Evolutionary conservation across 2,888 invertebrate species (phyloP).

Genomic region (Synanthedon myopaeformis): DNA sequence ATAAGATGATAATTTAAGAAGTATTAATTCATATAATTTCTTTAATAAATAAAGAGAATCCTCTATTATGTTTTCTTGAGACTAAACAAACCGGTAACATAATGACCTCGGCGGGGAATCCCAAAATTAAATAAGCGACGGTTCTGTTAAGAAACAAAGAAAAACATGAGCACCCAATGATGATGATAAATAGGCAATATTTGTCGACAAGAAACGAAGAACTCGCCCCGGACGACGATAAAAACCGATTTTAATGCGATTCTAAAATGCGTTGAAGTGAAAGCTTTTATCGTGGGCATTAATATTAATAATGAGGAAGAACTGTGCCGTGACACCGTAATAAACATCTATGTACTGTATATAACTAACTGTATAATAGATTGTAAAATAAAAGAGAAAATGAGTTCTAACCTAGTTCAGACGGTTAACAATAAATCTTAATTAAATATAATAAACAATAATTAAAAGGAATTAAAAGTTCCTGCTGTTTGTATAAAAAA

Average conservation of each 20-base stretch:
- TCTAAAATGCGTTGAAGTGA: not conserved
- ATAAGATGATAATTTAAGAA: not conserved
- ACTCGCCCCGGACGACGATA: not conserved
- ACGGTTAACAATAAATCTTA: too few species aligned
- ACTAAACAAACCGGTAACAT: constrained; percentile 20
- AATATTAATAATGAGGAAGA: constrained; percentile 4
- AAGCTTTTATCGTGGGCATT: constrained; percentile 1
- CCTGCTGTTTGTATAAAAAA: too few species aligned
- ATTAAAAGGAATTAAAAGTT: too few species aligned
- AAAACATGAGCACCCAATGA: constrained; percentile 17
- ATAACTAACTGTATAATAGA: too few species aligned
- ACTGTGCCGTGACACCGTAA: constrained; percentile 1
- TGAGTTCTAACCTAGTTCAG: too few species aligned
- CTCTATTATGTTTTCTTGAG: constrained; percentile 27
- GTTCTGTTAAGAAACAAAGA: constrained; percentile 6
- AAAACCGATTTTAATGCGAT: constrained; percentile 2
- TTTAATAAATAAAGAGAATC: constrained; percentile 19
- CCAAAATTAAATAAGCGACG: constrained; percentile 19
- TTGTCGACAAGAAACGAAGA: not conserved
- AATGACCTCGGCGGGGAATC: constrained; percentile 23
- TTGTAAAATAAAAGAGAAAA: too few species aligned
- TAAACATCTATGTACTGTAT: not conserved
- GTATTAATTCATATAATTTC: not conserved
- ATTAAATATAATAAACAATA: too few species aligned
- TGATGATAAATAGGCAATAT: constrained; percentile 20